phyloP scores from a whole-genome alignment of 1,140 invertebrate genomes.

The Metaphire vulgaris region DNA sequence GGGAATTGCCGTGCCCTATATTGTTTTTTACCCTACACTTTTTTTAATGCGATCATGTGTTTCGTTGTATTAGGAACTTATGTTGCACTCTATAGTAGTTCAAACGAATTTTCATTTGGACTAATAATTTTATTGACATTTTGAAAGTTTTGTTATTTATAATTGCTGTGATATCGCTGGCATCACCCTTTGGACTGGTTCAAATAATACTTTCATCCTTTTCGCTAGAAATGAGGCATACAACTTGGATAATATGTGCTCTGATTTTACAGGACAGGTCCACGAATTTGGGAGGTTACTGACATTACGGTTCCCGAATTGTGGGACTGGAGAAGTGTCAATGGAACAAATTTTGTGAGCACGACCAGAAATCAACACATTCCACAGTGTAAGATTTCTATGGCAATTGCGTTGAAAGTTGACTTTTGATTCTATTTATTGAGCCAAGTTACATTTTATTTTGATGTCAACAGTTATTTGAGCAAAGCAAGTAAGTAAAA shows the following conservation, averaged over 20 bases:
- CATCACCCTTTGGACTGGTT: not conserved
- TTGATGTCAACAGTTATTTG: not conserved
- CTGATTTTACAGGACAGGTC: not conserved
- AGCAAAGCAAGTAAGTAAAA: not conserved
- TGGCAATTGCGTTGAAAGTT: too few species aligned
- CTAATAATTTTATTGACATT: not conserved
- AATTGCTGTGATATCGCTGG: not conserved
- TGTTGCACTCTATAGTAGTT: too few species aligned
- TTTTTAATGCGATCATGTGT: too few species aligned
- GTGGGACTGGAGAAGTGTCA: conserved; percentile 55
- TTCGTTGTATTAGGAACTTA: too few species aligned
- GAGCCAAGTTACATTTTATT: too few species aligned
- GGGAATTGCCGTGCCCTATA: too few species aligned
- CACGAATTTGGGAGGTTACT: conserved; percentile 7
- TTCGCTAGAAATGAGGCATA: too few species aligned
- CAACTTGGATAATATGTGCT: too few species aligned
- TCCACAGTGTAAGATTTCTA: conserved; percentile 48
- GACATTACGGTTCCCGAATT: conserved; percentile 39
- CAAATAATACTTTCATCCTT: not conserved
- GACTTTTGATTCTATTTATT: too few species aligned
- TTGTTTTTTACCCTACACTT: too few species aligned
- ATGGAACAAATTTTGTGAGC: conserved; percentile 52
- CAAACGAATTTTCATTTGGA: too few species aligned
- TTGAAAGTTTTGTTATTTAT: not conserved
- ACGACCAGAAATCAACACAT: conserved; percentile 55